Percentiles rank a stretch among this genome's conserved stretches.
These are phyloP conservation scores for Melozone crissalis DNA, from an alignment of 2,113 vertebrate species.

Conservation along the genomic window DNA sequence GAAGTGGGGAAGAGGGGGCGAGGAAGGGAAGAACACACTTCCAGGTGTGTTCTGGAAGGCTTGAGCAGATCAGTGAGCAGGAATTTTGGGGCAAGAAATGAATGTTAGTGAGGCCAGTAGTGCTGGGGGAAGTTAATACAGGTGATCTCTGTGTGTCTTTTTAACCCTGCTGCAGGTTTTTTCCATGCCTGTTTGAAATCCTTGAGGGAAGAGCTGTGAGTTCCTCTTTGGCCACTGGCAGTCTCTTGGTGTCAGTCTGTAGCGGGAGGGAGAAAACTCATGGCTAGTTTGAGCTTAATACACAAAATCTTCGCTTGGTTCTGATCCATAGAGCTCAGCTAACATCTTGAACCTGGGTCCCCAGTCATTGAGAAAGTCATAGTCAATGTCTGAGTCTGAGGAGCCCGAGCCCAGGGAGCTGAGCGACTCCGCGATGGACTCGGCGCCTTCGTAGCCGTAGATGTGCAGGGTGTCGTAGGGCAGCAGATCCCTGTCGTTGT, in stretches of 20 bases:
- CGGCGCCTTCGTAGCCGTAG: conserved; percentile 90
- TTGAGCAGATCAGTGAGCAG: background rate
- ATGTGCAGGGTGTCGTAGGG: conserved; percentile 96
- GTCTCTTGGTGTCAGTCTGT: background rate
- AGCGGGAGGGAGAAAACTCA: background rate
- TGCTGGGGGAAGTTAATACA: background rate
- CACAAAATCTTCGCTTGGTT: conserved; percentile 68
- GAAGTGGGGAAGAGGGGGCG: background rate
- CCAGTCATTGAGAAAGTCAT: conserved; percentile 95
- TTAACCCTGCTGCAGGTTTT: background rate
- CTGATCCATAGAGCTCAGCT: conserved; percentile 90
- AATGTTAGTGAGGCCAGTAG: background rate
- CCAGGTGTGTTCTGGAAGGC: background rate
- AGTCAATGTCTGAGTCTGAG: conserved; percentile 85
- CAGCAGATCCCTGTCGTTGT: conserved; percentile 86
- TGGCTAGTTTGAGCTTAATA: conserved; percentile 55
- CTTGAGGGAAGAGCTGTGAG: background rate
- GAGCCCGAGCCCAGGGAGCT: conserved; percentile 90
- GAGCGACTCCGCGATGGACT: conserved; percentile 90
- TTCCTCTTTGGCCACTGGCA: background rate
- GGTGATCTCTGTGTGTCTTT: background rate
- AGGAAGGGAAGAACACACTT: background rate
- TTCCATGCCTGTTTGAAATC: background rate
- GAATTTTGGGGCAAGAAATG: background rate
- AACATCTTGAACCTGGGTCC: conserved; percentile 93